Evolutionary conservation across 2,797 vertebrate genomes (phyloP).

Genomic region (Anomalospiza imberbis): DNA sequence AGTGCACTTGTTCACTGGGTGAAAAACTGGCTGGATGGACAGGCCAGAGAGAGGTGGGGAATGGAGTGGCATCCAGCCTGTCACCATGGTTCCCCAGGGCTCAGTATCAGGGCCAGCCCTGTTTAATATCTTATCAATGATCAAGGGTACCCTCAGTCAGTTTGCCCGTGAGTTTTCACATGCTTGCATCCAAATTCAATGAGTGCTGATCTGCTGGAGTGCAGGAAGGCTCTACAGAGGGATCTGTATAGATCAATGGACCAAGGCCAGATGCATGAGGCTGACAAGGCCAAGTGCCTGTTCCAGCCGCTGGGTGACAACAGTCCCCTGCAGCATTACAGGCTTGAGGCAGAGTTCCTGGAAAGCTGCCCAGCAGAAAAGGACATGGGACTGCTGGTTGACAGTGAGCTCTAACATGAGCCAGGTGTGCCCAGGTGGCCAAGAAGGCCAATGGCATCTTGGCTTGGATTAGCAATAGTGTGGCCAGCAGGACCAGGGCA

Average conservation of each 20-base stretch:
- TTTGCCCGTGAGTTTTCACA: neutral
- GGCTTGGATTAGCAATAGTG: neutral
- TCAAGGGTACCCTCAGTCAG: neutral
- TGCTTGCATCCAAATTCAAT: neutral
- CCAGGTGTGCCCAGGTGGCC: neutral
- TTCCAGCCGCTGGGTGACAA: neutral
- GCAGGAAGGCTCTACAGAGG: neutral
- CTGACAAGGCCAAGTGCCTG: neutral
- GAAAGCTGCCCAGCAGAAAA: neutral
- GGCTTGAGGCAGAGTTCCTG: neutral
- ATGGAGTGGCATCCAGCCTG: neutral
- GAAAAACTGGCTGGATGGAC: neutral
- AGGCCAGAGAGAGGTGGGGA: neutral
- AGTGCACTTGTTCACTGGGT: neutral
- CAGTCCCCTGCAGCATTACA: accelerated
- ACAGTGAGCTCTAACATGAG: accelerated
- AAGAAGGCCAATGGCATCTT: neutral
- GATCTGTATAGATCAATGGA: neutral
- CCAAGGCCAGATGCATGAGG: accelerated
- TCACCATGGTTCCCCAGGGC: neutral
- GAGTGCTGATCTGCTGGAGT: neutral
- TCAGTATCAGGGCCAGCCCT: accelerated
- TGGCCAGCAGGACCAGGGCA: neutral
- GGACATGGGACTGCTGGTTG: neutral
- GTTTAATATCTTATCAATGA: neutral